Base-by-base conservation (phyloP, 1,140 invertebrate genomes). In the Drosophila bipectinata region DNA sequence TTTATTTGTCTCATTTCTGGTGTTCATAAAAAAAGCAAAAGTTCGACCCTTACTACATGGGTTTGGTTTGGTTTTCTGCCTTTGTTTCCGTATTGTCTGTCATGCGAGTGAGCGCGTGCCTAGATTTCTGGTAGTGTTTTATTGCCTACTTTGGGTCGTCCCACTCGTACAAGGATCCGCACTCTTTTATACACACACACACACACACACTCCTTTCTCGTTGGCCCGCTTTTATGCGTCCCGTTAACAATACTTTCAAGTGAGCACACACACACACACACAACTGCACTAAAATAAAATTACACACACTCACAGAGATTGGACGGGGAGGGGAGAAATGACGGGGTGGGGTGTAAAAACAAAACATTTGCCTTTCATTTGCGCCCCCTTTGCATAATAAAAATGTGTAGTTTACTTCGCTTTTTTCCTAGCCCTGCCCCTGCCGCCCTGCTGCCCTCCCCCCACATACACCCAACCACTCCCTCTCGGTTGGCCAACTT, bases 301-400 rank as follows among this genome's bases (percentile, higher is more conserved):
- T 56, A 71, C 47, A 69, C 45, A 58, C 49, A 60, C 34, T 51
- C 14, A 34, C 54, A 48, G 4, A 47, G 10, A 15, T 44, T 44
- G 51, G 15, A 41, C 24, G n/a, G 7, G 45, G 9, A 49, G 18
- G 26, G 18, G 18, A 44, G 18, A 59, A 12, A 3, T 37, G 34
- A 10, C 10, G 32, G 21, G 63, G 59, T 18, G 48, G 71, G 74
- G 71, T 57, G 79, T 44, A 83, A 79, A 81, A 88, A 87, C 77
- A 87, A 87, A 87, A 87, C 82, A 87, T 87, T 87, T 87, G 82
- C 82, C 79, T 87, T 87, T 87, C 82, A 87, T 87, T 87, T 87
- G 79, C 79, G 79, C 85, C 79, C 82, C 79, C 82, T 88, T 87
- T 87, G 82, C 82, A 87, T 87, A 88, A 83, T 87, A 87, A 87